Conservation (phyloP, 2,888 invertebrate genomes). For the Zygogramma bicolorata region DNA sequence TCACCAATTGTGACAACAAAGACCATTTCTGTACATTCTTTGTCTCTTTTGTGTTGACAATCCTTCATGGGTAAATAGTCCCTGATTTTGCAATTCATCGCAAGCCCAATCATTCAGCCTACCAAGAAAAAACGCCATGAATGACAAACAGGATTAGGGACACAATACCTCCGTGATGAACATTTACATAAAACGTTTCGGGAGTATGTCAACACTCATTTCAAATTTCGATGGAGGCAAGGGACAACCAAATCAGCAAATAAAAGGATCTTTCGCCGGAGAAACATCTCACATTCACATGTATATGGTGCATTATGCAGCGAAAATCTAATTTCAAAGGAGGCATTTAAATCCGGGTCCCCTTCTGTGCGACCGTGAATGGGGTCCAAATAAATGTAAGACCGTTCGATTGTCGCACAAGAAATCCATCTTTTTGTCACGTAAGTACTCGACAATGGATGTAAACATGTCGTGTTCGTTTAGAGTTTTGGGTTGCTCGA, state of each 20-base stretch:
- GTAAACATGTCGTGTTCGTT: slow-evolving; percentile 56
- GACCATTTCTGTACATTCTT: no score
- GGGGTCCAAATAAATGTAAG: slow-evolving; percentile 39
- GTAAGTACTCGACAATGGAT: slow-evolving; percentile 57
- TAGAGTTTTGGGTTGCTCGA: slow-evolving; percentile 43
- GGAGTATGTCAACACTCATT: slow-evolving; percentile 35
- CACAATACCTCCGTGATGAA: slow-evolving; percentile 27
- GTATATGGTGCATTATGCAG: slow-evolving; percentile 44
- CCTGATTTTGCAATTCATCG: not conserved
- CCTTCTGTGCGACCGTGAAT: slow-evolving; percentile 28
- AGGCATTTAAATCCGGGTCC: slow-evolving; percentile 37
- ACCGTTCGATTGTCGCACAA: slow-evolving; percentile 52
- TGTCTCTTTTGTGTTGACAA: not conserved
- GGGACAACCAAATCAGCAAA: slow-evolving; percentile 42
- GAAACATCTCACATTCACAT: slow-evolving; percentile 44
- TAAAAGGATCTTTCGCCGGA: slow-evolving; percentile 38
- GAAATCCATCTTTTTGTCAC: slow-evolving; percentile 55
- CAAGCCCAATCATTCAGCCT: not conserved
- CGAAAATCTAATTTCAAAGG: slow-evolving; percentile 51
- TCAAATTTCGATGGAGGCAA: slow-evolving; percentile 13
- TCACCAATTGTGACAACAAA: no score
- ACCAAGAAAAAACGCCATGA: slow-evolving; percentile 32
- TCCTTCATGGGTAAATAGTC: not conserved
- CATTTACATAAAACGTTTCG: slow-evolving; percentile 42
- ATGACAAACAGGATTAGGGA: slow-evolving; percentile 32